These are phyloP conservation scores for Hippopotamus amphibius DNA, from an alignment of 2,113 vertebrate species.

Conservation along the genomic window DNA sequence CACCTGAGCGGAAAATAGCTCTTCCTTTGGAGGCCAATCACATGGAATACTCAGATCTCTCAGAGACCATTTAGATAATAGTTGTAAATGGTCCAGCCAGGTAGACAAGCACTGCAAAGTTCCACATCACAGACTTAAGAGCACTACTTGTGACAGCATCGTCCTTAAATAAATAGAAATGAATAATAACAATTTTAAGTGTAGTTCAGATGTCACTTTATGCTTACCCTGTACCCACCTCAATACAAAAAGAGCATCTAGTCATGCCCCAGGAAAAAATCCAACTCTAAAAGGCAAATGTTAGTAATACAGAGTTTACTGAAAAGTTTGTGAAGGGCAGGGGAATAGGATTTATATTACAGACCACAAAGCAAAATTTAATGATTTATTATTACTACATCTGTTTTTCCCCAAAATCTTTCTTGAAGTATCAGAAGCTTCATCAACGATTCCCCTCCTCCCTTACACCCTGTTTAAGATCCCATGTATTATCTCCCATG, in stretches of 20 bases:
- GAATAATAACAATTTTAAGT: neutral
- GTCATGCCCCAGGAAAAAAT: neutral
- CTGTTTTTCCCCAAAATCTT: neutral
- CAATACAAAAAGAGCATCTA: neutral
- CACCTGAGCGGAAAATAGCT: neutral
- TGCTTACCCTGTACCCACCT: fast-evolving
- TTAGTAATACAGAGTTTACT: neutral
- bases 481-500: neutral
- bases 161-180: neutral
- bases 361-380: neutral
- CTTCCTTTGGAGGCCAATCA: neutral
- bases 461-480: neutral
- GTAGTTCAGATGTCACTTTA: neutral
- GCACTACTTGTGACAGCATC: neutral
- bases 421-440: neutral
- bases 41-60: neutral
- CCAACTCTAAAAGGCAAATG: neutral
- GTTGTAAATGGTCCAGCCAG: neutral
- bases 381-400: neutral
- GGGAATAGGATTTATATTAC: neutral
- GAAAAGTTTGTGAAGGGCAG: neutral
- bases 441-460: neutral
- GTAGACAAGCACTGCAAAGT: neutral
- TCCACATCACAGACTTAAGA: neutral
- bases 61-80: neutral